Evolutionary conservation across 2,797 vertebrate species (phyloP), one percentile per base, ranked within the genome.

Genomic region (Malurus splendens): DNA sequence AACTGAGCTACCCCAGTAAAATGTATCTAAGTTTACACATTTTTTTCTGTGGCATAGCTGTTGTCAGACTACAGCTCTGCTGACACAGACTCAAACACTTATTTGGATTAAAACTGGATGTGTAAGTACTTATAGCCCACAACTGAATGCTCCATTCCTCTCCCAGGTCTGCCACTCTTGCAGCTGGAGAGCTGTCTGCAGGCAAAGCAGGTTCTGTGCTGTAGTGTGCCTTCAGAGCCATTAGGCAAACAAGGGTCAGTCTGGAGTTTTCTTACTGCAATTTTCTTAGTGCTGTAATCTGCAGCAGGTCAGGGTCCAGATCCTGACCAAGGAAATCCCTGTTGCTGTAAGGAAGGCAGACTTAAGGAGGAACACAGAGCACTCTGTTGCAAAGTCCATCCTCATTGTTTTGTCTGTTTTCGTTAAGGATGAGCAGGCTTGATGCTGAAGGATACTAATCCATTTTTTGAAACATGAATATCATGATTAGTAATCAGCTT

Each of bases 361-460:
- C 9, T 18, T 42, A 20, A 75, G 50, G 70, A 60, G 14, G 13
- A 10, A 4, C 60, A 8, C 32, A 14, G 68, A 71, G 18, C 17
- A 39, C 22, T 81, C 14, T 47, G 5, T 41, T 83, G 17, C 3
- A 0, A 75, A 75, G n/a, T 66, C 57, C 0, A 0, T 27, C 20
- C 3, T 73, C 14, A 8, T 83, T 72, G 18, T 23, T 48, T 75
- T 28, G 32, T 4, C 55, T 75, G 2, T 70, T 83, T 83, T 18
- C 18, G 8, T 81, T 60, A 45, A 44, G 39, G 20, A 38, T 36
- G 25, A 52, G 3, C 44, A 56, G 11, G 18, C 17, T 48, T 77
- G 28, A 42, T 38, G 24, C 10, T 67, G 24, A 76, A 52, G 6
- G 7, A 55, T 54, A 24, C 17, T 55, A 2, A n/a, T 74, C 22